A percentile compares a stretch with the other conserved stretches of the same genome.
Conservation (phyloP, 2,888 invertebrate species). For the Oligia fasciuncula region DNA sequence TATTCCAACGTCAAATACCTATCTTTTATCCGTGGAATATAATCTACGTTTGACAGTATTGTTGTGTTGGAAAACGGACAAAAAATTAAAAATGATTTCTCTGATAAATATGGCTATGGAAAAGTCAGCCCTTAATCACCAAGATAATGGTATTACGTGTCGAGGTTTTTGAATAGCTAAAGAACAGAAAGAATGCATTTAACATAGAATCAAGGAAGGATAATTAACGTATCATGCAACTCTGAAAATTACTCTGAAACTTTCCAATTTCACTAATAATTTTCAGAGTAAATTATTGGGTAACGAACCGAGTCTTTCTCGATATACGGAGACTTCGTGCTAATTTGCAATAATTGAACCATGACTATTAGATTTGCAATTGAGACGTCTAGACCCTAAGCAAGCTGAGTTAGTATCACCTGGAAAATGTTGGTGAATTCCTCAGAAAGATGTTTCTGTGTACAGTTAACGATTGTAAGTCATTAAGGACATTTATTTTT, state of each 20-base stretch:
- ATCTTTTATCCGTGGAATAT: not conserved
- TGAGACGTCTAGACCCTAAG: slow-evolving; percentile 24
- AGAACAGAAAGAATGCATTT: not conserved
- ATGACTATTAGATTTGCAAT: slow-evolving; percentile 48
- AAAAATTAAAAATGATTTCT: not conserved
- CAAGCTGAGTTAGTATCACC: not conserved
- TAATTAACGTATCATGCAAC: not conserved
- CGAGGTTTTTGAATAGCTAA: not conserved
- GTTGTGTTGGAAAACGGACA: not conserved
- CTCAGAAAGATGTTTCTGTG: not conserved
- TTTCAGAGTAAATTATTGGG: slow-evolving; percentile 29
- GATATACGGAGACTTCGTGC: slow-evolving; percentile 27
- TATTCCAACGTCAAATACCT: not conserved
- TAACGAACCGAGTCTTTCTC: slow-evolving; percentile 39
- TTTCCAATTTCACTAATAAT: slow-evolving; percentile 7
- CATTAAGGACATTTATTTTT: not conserved
- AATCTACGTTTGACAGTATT: not conserved
- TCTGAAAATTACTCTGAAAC: not conserved
- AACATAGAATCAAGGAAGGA: not conserved
- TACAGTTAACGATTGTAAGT: not conserved
- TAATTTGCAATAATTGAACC: slow-evolving; percentile 52
- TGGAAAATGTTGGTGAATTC: not conserved
- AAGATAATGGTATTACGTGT: not conserved
- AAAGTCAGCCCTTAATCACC: not conserved
- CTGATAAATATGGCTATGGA: not conserved